Base-by-base conservation (phyloP, 2,888 invertebrate species). In the Phaedon cochleariae region DNA sequence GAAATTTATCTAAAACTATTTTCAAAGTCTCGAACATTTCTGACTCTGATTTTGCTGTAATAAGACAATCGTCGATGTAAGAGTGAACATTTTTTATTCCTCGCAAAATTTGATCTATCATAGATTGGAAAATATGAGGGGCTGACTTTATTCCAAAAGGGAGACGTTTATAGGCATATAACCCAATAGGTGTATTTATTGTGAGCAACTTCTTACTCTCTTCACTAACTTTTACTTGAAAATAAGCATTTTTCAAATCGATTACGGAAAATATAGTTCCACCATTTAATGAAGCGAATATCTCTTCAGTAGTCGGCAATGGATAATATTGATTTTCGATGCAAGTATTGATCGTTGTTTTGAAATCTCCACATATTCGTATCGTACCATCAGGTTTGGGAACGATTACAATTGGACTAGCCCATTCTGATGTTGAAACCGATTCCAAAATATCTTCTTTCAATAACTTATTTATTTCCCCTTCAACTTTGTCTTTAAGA, bases 341-440 rank as follows among this genome's bases (percentile, higher is more conserved):
- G 7, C 10, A 1, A 29, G 51, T 17, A 57, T 70, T 70, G 10
- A 72, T 12, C 0, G 66, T 68, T 9, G 63, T 26, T 53, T 74
- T 76, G 58, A 70, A 79, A 68, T 82, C 79, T 0, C 78, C 80
- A 59, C 81, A 81, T 9, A 72, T 74, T 22, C 76, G 60, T 2
- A 80, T 66, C 4, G 48, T 29, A 4, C 71, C 72, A 49, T 76
- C 59, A 12, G 66, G 63, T 69, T 79, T 79, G 0, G 65, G 58
- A 9, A 79, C 75, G 1, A 73, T 72, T 1, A 78, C 79, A n/a
- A 78, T 75, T 0, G 80, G 78, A 5, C 79, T 78, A 7, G 75
- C 78, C 76, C 78, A 79, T n/a, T n/a, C 75, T 22, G 75, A 76
- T 4, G 49, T 55, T 48, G 70, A 68, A 6, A 76, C 71, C n/a